phyloP scores from a whole-genome alignment of 2,113 vertebrate genomes.

The Spea multiplicata region DNA sequence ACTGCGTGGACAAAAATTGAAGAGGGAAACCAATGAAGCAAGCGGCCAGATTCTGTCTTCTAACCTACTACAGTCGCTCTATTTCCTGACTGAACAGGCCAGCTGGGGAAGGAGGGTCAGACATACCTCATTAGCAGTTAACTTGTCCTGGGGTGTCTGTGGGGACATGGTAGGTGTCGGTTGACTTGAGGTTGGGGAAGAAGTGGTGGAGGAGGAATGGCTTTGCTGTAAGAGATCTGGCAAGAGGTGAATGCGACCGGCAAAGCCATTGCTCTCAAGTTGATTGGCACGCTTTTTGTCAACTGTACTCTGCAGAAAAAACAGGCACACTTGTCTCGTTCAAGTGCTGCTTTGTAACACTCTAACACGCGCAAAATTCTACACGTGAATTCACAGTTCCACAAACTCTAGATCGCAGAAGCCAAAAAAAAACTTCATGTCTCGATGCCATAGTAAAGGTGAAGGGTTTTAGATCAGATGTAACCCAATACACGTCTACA shows the following conservation, averaged over 20 bases:
- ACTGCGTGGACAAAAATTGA: not conserved
- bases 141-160: slow-evolving; percentile 94
- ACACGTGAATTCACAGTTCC: slow-evolving; percentile 39
- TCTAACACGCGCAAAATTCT: slow-evolving; percentile 55
- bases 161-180: slow-evolving; percentile 96
- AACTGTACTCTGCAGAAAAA: slow-evolving; percentile 98
- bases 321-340: slow-evolving; percentile 94
- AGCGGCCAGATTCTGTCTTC: slow-evolving; percentile 20
- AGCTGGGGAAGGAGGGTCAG: slow-evolving; percentile 67
- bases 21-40: slow-evolving; percentile 30
- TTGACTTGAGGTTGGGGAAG: slow-evolving; percentile 91
- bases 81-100: slow-evolving; percentile 73
- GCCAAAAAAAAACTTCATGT: slow-evolving; percentile 35
- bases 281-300: slow-evolving; percentile 92
- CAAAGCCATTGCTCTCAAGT: slow-evolving; percentile 95
- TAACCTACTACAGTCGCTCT: slow-evolving; percentile 50
- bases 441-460: slow-evolving; percentile 50
- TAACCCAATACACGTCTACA: not conserved
- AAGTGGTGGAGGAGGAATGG: slow-evolving; percentile 93
- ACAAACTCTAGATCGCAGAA: slow-evolving; percentile 11
- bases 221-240: slow-evolving; percentile 99
- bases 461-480: slow-evolving; percentile 34
- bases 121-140: slow-evolving; percentile 96
- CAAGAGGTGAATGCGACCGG: slow-evolving; percentile 96
- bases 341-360: slow-evolving; percentile 74